Conservation (phyloP, 2,797 vertebrate species). For the Coranthus polyacanthus region DNA sequence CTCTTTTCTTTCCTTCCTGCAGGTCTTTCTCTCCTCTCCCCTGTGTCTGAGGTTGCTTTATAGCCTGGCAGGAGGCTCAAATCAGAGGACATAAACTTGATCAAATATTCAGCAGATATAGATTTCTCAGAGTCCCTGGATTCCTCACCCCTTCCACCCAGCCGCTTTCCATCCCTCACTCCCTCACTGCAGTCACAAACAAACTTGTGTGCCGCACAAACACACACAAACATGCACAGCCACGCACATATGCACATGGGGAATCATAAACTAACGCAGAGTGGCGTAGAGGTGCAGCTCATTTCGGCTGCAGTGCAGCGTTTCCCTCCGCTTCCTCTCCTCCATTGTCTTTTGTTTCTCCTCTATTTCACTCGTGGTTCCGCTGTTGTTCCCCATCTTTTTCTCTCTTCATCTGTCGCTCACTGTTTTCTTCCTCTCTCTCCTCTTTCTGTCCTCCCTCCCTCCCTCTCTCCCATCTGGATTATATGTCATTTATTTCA, state of each 20-base stretch:
- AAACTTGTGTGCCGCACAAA: constrained; percentile 32
- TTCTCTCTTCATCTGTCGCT: constrained; percentile 31
- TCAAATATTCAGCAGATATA: constrained; percentile 85
- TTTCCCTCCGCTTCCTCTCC: constrained; percentile 57
- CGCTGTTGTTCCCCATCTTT: constrained; percentile 47
- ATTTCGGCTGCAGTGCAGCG: constrained; percentile 74
- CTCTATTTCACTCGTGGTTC: constrained; percentile 58
- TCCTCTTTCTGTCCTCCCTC: not conserved
- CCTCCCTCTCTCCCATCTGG: constrained; percentile 31
- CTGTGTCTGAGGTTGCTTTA: constrained; percentile 53
- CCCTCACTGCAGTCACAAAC: constrained; percentile 45
- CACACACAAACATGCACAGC: not conserved
- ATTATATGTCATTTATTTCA: constrained; percentile 77
- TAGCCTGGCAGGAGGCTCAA: constrained; percentile 72
- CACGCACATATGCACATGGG: constrained; percentile 51
- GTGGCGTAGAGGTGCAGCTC: constrained; percentile 62
- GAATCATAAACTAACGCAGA: constrained; percentile 55
- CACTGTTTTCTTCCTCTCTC: not conserved
- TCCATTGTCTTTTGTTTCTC: constrained; percentile 58
- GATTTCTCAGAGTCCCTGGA: constrained; percentile 78
- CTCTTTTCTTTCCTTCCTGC: constrained; percentile 34
- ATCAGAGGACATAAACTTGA: constrained; percentile 79
- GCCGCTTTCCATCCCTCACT: constrained; percentile 50
- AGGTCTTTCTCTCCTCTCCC: constrained; percentile 44
- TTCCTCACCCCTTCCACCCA: constrained; percentile 67